Conservation (phyloP, 1,140 invertebrate genomes). For the Dufourea novaeangliae region DNA sequence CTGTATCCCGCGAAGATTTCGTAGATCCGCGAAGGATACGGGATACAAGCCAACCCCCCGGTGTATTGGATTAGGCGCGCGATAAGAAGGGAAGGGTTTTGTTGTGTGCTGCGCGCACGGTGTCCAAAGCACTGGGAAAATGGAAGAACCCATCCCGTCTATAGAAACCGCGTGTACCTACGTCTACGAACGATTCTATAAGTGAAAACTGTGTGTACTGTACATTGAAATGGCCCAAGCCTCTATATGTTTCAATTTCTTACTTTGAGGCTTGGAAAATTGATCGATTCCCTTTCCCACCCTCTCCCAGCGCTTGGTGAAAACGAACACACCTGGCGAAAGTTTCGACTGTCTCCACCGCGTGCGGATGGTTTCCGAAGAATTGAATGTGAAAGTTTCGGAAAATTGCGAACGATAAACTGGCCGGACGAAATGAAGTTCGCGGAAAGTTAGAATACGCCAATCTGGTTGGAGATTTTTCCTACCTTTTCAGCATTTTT, state of each 20-base stretch:
- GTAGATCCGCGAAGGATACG: slow-evolving; percentile 38
- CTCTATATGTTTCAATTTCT: slow-evolving; percentile 10
- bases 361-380: not conserved
- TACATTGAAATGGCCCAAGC: not conserved
- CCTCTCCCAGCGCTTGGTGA: no score
- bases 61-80: slow-evolving; percentile 51
- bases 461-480: not conserved
- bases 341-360: not conserved
- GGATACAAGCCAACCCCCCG: slow-evolving; percentile 23
- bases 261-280: not conserved
- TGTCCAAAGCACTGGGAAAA: not conserved
- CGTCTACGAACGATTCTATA: not conserved
- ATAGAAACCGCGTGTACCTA: no score
- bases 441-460: not conserved
- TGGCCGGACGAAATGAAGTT: not conserved
- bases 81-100: slow-evolving; percentile 19
- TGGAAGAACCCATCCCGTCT: not conserved
- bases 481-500: not conserved
- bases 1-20: slow-evolving; percentile 28
- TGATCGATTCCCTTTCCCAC: not conserved
- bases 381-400: slow-evolving; percentile 6
- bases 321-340: not conserved
- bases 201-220: no score
- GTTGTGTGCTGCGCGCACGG: slow-evolving; percentile 6
- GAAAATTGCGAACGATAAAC: slow-evolving; percentile 3